A percentile compares a stretch with the other conserved stretches of the same genome.
Conservation (phyloP, 2,888 invertebrate species). For the Synanthedon myopaeformis region DNA sequence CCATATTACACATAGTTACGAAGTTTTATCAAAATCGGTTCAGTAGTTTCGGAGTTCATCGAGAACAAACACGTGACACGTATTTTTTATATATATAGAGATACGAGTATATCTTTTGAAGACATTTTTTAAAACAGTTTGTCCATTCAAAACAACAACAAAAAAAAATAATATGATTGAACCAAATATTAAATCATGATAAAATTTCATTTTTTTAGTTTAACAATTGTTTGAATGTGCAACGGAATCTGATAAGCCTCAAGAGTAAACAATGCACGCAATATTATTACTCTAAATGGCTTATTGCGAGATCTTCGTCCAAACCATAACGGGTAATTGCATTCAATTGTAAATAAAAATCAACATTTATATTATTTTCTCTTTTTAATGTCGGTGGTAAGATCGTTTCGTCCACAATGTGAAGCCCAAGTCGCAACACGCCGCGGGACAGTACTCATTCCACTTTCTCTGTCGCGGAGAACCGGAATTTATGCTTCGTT, state of each 20-base stretch:
- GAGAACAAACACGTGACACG: too few species aligned
- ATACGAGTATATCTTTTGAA: too few species aligned
- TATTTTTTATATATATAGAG: too few species aligned
- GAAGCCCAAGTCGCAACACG: background rate
- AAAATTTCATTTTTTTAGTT: background rate
- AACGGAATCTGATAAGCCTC: background rate
- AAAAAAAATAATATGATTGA: too few species aligned
- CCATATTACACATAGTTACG: too few species aligned
- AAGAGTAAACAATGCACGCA: background rate
- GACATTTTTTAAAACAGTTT: too few species aligned
- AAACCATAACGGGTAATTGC: background rate
- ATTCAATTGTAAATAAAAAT: background rate
- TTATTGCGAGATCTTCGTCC: background rate
- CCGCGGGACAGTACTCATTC: background rate
- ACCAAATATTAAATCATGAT: too few species aligned
- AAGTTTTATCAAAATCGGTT: too few species aligned
- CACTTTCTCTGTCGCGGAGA: constrained; percentile 8
- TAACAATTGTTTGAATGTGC: background rate
- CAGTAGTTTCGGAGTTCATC: too few species aligned
- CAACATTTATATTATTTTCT: background rate
- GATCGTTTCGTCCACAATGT: background rate
- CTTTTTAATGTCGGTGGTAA: background rate
- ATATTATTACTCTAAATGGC: background rate
- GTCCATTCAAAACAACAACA: too few species aligned
- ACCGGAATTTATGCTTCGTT: constrained; percentile 4